Evolutionary conservation across 2,113 vertebrate species (phyloP), one percentile per base, ranked within the genome.

Genomic region (Xenus cinereus): DNA sequence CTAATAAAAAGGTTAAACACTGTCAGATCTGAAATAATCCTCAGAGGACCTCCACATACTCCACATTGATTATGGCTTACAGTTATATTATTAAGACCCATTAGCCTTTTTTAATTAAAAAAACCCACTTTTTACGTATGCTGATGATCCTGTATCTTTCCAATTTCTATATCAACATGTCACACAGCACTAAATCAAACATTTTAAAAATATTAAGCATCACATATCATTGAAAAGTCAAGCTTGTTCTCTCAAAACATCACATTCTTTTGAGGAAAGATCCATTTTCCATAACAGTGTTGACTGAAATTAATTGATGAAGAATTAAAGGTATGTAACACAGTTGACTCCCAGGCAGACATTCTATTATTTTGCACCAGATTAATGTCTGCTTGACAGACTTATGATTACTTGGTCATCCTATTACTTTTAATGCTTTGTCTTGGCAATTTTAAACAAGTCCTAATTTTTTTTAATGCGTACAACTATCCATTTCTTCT

Each of bases 1-100:
- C 33, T 80, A 90, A 92, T 77, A 86, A 89, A 90, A 95, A 95
- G 83, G 84, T 95, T 95, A 94, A 97, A 92, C 21, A 69, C 27
- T 48, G 54, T 57, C 54, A 92, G 30, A 83, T 64, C 59, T 57
- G 84, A 89, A 95, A 92, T 66, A 89, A 86, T 62, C 35, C 89
- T 66, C 84, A 77, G 68, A 84, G 76, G 35, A 80, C 59, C 7
- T 60, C 35, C 37, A 68, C n/a, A 56, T 72, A 54, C 63, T 86
- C 20, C 16, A 69, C 54, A 68, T 6, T 83, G 66, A 96, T 96
- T 88, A 85, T 45, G 33, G 32, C 48, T 51, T 81, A 46, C 24
- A 64, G 57, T 72, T 86, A 54, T 28, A 30, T 59, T 90, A 85
- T 35, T 82, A 51, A 77, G 45, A 71, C 14, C 39, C 82, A 76